Conservation (phyloP, 2,888 invertebrate species). For the Syrista parreyssii region DNA sequence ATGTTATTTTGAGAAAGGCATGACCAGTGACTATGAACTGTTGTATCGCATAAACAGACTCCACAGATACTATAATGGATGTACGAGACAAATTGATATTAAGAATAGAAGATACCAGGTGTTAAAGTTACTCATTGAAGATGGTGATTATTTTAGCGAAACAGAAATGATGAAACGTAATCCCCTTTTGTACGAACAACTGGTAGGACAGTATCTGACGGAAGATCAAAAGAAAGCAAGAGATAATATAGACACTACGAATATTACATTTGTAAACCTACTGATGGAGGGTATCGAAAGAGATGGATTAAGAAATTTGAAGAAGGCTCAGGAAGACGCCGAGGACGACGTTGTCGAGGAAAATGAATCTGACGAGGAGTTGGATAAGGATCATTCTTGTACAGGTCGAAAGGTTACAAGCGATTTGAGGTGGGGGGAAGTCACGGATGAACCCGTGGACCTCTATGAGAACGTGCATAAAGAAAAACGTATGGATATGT, state of each 20-base stretch:
- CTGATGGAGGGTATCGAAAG: constrained; percentile 85
- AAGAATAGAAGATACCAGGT: constrained; percentile 88
- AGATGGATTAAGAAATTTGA: constrained; percentile 73
- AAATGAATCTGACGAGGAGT: constrained; percentile 53
- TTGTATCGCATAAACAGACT: constrained; percentile 75
- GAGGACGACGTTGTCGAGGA: constrained; percentile 70
- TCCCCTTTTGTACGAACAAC: constrained; percentile 89
- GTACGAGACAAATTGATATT: constrained; percentile 69
- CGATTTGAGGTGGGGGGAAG: constrained; percentile 70
- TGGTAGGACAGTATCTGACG: constrained; percentile 87
- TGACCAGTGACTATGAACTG: constrained; percentile 70
- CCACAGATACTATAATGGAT: constrained; percentile 69
- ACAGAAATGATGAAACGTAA: constrained; percentile 93
- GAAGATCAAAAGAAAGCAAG: constrained; percentile 78
- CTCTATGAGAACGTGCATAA: constrained; percentile 58
- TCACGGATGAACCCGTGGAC: constrained; percentile 65
- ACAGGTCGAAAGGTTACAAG: constrained; percentile 36
- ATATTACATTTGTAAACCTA: constrained; percentile 78
- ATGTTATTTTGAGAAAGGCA: constrained; percentile 71
- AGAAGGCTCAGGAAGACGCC: constrained; percentile 72
- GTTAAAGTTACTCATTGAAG: constrained; percentile 76
- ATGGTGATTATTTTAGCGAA: constrained; percentile 87
- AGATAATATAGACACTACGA: constrained; percentile 71
- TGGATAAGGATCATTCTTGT: constrained; percentile 38
- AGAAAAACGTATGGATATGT: constrained; percentile 64